Evolutionary conservation across 1,140 invertebrate species (phyloP).

Genomic region (Augochlora pura): DNA sequence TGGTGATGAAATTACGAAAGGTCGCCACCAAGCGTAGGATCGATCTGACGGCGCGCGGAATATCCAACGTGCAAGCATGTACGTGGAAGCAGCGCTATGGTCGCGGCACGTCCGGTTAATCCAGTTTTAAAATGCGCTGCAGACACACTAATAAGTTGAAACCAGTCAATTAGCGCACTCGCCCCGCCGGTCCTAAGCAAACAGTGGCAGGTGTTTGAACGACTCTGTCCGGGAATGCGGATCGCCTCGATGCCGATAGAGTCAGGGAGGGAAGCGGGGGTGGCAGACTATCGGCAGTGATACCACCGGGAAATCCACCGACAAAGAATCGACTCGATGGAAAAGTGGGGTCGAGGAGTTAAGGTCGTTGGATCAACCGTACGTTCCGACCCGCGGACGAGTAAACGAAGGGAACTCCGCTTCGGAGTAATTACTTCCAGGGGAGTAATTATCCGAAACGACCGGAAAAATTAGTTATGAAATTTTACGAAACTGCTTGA

Average conservation of each 20-base stretch:
- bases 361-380: conserved; percentile 20
- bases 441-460: background rate
- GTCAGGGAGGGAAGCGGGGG: background rate
- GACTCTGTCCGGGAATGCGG: conserved; percentile 48
- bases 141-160: conserved; percentile 76
- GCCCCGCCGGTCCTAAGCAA: conserved; percentile 71
- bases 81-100: background rate
- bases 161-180: conserved; percentile 74
- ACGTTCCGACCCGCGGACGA: background rate
- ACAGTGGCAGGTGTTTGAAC: conserved; percentile 75
- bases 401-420: background rate
- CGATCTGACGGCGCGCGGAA: conserved; percentile 14
- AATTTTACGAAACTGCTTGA: background rate
- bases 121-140: conserved; percentile 69
- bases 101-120: conserved; percentile 48
- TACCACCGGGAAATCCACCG: background rate
- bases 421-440: conserved; percentile 3
- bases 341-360: conserved; percentile 13
- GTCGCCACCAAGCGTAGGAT: conserved; percentile 24
- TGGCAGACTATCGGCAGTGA: conserved; percentile 20
- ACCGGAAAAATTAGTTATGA: background rate
- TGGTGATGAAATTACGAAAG: conserved; percentile 61
- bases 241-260: conserved; percentile 38
- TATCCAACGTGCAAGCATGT: background rate
- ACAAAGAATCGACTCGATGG: conserved; percentile 16